Evolutionary conservation across 2,888 invertebrate genomes (phyloP).

Genomic region (Gibbula magus): DNA sequence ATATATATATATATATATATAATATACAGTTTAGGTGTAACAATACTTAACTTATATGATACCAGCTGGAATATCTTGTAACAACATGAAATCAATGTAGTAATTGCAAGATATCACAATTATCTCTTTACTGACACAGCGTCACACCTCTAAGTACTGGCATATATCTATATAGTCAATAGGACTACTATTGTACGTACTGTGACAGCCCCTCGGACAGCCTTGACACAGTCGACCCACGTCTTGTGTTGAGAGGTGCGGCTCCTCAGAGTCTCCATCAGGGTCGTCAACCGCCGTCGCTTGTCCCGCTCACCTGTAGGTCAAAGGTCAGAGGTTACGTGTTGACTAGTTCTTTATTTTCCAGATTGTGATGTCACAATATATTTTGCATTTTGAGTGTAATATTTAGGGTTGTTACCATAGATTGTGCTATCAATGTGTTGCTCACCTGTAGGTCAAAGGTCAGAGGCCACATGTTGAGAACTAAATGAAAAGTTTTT

Average conservation of each 20-base stretch:
- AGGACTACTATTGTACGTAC: conserved; percentile 29
- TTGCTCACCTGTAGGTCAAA: conserved; percentile 27
- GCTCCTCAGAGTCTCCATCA: conserved; percentile 90
- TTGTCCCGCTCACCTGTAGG: conserved; percentile 40
- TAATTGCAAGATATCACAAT: too few relatives aligned
- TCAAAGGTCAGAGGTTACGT: not conserved
- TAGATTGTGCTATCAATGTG: too few relatives aligned
- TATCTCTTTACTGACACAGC: too few relatives aligned
- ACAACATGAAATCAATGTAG: too few relatives aligned
- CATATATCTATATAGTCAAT: too few relatives aligned
- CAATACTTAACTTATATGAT: too few relatives aligned
- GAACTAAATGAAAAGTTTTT: too few relatives aligned
- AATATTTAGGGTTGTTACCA: too few relatives aligned
- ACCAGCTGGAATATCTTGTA: too few relatives aligned
- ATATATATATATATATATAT: too few relatives aligned
- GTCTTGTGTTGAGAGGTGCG: conserved; percentile 88
- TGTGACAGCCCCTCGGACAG: conserved; percentile 86
- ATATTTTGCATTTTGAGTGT: not conserved
- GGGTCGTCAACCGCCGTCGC: conserved; percentile 82
- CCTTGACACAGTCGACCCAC: conserved; percentile 90
- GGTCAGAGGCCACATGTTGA: not conserved
- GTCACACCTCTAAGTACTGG: too few relatives aligned
- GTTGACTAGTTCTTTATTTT: not conserved
- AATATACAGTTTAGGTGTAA: too few relatives aligned
- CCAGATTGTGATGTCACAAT: not conserved